Evolutionary conservation across 2,113 vertebrate genomes (phyloP).

Genomic region (Sapajus apella): DNA sequence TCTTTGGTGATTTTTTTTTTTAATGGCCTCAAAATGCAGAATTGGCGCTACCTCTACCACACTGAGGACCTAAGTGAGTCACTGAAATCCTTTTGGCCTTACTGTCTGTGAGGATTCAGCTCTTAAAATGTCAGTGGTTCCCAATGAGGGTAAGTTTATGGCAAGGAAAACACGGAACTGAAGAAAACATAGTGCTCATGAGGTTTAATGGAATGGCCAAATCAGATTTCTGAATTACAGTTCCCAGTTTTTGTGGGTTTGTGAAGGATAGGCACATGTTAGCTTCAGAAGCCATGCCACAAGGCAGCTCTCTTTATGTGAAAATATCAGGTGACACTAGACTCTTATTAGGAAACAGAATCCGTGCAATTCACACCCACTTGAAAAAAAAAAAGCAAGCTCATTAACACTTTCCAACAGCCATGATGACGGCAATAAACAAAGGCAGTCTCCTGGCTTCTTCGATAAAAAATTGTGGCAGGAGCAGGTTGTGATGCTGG

Average conservation of each 20-base stretch:
- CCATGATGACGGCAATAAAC: not conserved
- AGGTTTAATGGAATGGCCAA: not conserved
- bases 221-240: not conserved
- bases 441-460: not conserved
- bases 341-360: not conserved
- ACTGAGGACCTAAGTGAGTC: not conserved
- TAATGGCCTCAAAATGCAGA: not conserved
- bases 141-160: not conserved
- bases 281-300: not conserved
- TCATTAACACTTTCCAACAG: slow-evolving; percentile 4
- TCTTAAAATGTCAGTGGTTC: not conserved
- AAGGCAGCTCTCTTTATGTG: not conserved
- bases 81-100: not conserved
- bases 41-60: not conserved
- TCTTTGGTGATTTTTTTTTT: not conserved
- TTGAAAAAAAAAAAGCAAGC: not conserved
- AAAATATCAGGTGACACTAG: slow-evolving; percentile 10
- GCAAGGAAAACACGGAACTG: not conserved
- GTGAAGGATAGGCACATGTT: not conserved
- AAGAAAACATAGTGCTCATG: not conserved
- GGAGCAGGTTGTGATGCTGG: not conserved
- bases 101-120: not conserved
- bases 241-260: not conserved
- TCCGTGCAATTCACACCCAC: not conserved
- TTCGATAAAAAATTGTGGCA: not conserved